Evolutionary conservation across 2,888 invertebrate genomes (phyloP).

Genomic region (Urechis unicinctus): DNA sequence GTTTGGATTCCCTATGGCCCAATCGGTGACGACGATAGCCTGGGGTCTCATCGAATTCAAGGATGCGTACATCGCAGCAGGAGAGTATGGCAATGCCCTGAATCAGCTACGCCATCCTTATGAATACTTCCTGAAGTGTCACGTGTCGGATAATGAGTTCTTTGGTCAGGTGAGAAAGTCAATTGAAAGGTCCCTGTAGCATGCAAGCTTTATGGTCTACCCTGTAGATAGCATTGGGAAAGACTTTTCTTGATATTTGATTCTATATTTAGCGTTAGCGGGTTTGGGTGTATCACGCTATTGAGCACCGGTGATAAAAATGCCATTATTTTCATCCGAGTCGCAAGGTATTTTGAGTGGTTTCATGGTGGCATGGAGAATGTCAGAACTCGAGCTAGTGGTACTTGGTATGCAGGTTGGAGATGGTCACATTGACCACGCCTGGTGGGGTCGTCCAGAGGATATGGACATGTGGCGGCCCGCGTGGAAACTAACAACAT

Average conservation of each 20-base stretch:
- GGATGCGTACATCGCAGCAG: slow-evolving; percentile 24
- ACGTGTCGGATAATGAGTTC: slow-evolving; percentile 19
- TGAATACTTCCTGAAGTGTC: slow-evolving; percentile 58
- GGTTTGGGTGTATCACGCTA: no score
- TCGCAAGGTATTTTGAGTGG: no score
- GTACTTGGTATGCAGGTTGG: slow-evolving; percentile 29
- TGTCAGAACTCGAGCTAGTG: no score
- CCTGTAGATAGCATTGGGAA: no score
- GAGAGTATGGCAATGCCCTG: slow-evolving; percentile 17
- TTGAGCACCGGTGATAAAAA: no score
- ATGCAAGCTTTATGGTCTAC: no score
- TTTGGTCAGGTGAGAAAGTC: slow-evolving; percentile 21
- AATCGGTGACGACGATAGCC: slow-evolving; percentile 23
- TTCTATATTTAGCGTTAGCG: no score
- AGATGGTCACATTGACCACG: slow-evolving; percentile 57
- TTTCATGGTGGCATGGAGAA: no score
- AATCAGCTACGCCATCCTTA: slow-evolving; percentile 39
- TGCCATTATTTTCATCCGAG: no score
- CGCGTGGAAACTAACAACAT: slow-evolving; percentile 56
- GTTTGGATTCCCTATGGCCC: slow-evolving; percentile 33
- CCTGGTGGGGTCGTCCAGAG: no score
- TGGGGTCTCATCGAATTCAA: slow-evolving; percentile 28
- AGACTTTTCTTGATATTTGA: no score
- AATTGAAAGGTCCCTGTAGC: no score
- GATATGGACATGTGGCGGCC: slow-evolving; percentile 58